A percentile compares a stretch with the other conserved stretches of the same genome.
Conservation (phyloP, 2,888 invertebrate species). For the Muscina levida region DNA sequence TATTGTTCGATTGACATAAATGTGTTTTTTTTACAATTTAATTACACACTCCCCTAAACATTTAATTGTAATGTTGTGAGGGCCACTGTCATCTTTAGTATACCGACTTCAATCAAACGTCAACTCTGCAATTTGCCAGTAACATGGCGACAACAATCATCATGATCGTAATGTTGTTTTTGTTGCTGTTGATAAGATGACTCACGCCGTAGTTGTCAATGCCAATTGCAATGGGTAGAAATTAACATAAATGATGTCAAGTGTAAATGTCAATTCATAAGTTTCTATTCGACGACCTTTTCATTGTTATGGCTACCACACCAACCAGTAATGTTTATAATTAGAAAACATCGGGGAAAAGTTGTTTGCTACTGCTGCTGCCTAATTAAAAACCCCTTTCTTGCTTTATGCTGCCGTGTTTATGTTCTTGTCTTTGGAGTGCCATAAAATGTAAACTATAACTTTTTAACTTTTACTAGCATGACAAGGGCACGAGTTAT, state of each 20-base stretch:
- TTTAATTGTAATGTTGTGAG: neutral
- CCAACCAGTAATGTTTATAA: neutral
- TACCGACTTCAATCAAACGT: constrained; percentile 3
- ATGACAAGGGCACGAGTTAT: no score
- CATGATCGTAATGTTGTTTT: neutral
- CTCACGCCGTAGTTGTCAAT: no score
- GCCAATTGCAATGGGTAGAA: constrained; percentile 9
- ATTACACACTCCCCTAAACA: neutral
- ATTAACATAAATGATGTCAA: constrained; percentile 13
- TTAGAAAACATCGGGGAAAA: neutral
- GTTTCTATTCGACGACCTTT: constrained; percentile 1
- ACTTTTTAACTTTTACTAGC: no score
- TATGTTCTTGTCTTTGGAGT: constrained; percentile 10
- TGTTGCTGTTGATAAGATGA: neutral
- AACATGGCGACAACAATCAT: neutral
- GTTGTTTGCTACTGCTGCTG: neutral
- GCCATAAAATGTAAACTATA: no score
- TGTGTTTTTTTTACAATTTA: no score
- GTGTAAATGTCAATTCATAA: constrained; percentile 11
- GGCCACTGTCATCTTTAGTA: neutral
- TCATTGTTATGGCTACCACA: neutral
- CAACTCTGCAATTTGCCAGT: no score
- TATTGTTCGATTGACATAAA: no score
- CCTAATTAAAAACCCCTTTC: neutral
- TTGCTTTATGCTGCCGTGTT: neutral